Percentiles rank a stretch among this genome's conserved stretches.
Evolutionary conservation across 1,140 invertebrate species (phyloP).

Genomic region (Bradysia coprophila): DNA sequence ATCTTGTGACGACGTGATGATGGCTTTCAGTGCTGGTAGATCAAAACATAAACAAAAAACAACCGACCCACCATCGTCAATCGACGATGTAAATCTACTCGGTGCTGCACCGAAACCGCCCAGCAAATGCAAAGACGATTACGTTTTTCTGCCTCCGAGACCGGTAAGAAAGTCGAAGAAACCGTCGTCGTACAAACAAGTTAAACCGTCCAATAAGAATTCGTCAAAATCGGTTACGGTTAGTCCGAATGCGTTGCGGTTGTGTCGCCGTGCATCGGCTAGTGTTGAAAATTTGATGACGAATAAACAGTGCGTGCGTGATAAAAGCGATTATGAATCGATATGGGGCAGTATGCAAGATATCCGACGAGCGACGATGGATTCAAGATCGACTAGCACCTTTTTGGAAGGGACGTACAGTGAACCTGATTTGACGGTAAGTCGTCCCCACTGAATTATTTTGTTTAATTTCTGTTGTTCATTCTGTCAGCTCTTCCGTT

Average conservation of each 20-base stretch:
- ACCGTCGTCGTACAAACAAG: slow-evolving; percentile 10
- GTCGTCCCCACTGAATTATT: no score
- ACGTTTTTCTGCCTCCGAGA: slow-evolving; percentile 23
- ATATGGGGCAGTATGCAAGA: slow-evolving; percentile 39
- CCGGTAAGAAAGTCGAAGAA: slow-evolving; percentile 13
- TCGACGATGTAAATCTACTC: slow-evolving; percentile 17
- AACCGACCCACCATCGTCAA: slow-evolving; percentile 4
- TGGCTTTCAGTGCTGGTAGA: slow-evolving; percentile 5
- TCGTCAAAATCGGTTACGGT: slow-evolving; percentile 23
- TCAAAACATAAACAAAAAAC: not conserved
- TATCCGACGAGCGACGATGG: slow-evolving; percentile 13
- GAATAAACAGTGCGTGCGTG: not conserved
- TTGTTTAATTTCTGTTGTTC: no score
- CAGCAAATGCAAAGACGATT: slow-evolving; percentile 16
- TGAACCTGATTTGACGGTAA: slow-evolving; percentile 24
- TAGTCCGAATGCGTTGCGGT: slow-evolving; percentile 35
- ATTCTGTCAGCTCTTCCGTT: no score
- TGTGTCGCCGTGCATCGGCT: slow-evolving; percentile 25
- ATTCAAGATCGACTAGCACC: not conserved
- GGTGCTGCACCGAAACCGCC: not conserved
- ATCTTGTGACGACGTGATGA: slow-evolving; percentile 18
- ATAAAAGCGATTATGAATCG: slow-evolving; percentile 17
- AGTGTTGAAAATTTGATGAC: slow-evolving; percentile 33
- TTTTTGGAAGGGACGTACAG: slow-evolving; percentile 18
- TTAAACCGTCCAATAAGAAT: slow-evolving; percentile 13